phyloP scores from a whole-genome alignment of 37 sponge, comb jelly and placozoan species.

The Chondrilla cf. caribensis region DNA sequence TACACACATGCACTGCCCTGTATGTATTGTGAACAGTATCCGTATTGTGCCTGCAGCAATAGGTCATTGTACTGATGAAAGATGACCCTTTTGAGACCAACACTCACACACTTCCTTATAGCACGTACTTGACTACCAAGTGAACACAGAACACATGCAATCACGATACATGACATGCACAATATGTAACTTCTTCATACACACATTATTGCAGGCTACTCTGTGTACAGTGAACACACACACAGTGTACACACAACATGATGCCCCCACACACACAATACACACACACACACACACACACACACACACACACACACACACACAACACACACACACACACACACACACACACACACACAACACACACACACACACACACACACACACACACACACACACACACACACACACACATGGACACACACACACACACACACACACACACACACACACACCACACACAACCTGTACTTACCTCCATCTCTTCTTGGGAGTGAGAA shows the following conservation, averaged over 20 bases:
- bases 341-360: too few species aligned
- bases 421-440: conserved; percentile 9
- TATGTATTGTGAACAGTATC: background rate
- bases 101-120: background rate
- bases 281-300: conserved; percentile 22
- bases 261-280: background rate
- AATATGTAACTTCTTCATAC: background rate
- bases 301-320: conserved; percentile 22
- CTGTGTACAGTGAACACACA: too few species aligned
- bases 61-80: too few species aligned
- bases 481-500: conserved; percentile 86
- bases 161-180: background rate
- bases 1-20: background rate
- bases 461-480: conserved; percentile 54
- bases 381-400: too few species aligned
- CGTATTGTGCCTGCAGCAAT: background rate
- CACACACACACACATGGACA: too few species aligned
- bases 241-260: background rate
- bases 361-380: too few species aligned
- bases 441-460: conserved; percentile 19
- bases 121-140: too few species aligned
- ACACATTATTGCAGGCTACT: background rate
- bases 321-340: background rate
- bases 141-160: too few species aligned
- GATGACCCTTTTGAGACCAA: too few species aligned